phyloP scores from a whole-genome alignment of 2,113 vertebrate genomes.

The Pampusana beccarii region DNA sequence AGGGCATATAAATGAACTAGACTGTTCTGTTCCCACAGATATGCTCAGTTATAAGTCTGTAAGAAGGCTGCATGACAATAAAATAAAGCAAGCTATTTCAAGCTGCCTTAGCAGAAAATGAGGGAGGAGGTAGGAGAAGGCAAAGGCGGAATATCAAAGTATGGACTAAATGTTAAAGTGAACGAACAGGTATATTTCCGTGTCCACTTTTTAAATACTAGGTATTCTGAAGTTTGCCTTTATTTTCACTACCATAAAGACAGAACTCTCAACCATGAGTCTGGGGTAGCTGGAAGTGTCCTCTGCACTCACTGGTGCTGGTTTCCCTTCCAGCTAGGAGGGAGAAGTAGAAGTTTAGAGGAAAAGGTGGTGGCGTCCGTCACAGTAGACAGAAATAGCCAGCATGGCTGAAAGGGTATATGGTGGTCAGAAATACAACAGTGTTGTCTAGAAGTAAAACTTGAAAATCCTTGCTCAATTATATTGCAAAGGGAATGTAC shows the following conservation, averaged over 20 bases:
- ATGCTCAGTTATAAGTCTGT: not conserved
- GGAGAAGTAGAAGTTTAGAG: not conserved
- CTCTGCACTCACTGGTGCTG: not conserved
- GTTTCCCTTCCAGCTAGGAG: not conserved
- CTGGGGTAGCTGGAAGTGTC: not conserved
- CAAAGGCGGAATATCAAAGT: not conserved
- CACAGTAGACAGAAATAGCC: not conserved
- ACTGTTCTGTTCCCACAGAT: not conserved
- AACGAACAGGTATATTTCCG: not conserved
- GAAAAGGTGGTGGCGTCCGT: not conserved
- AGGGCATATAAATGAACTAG: not conserved
- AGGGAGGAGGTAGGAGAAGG: not conserved
- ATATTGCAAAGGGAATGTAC: not conserved
- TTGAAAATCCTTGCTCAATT: not conserved
- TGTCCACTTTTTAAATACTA: not conserved
- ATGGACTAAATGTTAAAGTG: not conserved
- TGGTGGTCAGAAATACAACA: not conserved
- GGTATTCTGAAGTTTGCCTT: not conserved
- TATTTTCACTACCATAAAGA: not conserved
- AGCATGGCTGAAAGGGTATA: not conserved
- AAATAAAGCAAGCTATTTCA: constrained; percentile 2
- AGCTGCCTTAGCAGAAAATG: not conserved
- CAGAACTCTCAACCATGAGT: not conserved
- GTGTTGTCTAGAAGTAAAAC: not conserved
- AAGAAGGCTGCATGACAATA: not conserved